phyloP scores from a whole-genome alignment of 1,140 invertebrate genomes.

The Drosophila murphyi region DNA sequence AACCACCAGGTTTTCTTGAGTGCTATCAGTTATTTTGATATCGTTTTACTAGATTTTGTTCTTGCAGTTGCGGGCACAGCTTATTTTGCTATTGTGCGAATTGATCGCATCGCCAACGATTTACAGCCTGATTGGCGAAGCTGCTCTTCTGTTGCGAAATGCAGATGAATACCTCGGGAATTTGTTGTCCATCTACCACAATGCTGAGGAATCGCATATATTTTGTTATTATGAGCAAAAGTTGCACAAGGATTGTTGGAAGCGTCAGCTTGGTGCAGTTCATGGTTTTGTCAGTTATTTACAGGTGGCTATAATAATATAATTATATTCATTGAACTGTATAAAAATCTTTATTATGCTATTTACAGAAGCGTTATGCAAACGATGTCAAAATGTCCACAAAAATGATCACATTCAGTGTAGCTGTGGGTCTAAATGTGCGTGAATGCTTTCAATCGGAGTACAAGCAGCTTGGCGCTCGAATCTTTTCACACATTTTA shows the following conservation, averaged over 20 bases:
- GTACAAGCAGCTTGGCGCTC: conserved; percentile 59
- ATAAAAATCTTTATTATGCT: neutral
- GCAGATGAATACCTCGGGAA: conserved; percentile 43
- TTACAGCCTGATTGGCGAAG: conserved; percentile 33
- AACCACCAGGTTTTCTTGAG: conserved; percentile 35
- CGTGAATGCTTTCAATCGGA: conserved; percentile 48
- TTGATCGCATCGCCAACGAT: conserved; percentile 48
- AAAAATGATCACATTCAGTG: conserved; percentile 49
- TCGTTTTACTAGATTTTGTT: neutral
- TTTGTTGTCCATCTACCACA: conserved; percentile 1
- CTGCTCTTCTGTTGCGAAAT: conserved; percentile 32
- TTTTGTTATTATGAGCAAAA: conserved; percentile 59
- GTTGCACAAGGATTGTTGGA: conserved; percentile 59
- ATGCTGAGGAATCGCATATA: conserved; percentile 28
- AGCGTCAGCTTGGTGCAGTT: conserved; percentile 59
- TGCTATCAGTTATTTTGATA: neutral
- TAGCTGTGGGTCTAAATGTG: conserved; percentile 65
- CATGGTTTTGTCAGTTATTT: conserved; percentile 59
- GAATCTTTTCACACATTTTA: conserved; percentile 54
- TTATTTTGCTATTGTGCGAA: conserved; percentile 60
- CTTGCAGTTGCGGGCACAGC: conserved; percentile 51
- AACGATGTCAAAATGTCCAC: conserved; percentile 42
- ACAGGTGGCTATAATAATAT: conserved; percentile 28
- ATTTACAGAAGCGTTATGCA: conserved; percentile 35
- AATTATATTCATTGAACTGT: neutral